Base-by-base conservation (phyloP, 2,113 vertebrate species). In the Recurvirostra avosetta region DNA sequence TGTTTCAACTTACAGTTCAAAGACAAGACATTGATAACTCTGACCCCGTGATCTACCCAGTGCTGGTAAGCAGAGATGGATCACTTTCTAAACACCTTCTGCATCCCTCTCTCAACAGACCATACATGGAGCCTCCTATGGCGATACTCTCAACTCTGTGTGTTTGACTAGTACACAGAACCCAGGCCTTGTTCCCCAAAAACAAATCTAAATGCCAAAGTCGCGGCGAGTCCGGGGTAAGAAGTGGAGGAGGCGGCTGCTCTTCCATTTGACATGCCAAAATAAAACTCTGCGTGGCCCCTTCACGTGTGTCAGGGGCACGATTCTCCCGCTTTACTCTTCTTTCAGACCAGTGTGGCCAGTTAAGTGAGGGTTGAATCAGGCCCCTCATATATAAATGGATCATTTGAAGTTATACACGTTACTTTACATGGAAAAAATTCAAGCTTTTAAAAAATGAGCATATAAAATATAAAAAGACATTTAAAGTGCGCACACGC, bases 341-440 rank as follows among this genome's bases (percentile, higher is more conserved):
- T 52, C 58, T 62, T 38, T 59, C 38, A 43, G 70, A 52, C 11
- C 76, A 79, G 41, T 1, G 3, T 1, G 2, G 41, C 73, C 72
- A 66, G 19, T 34, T 81, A 45, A 76, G 34, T 0, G 0, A 78
- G 27, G 45, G 19, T 18, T 95, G 85, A 74, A 91, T 92, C 91
- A 38, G 52, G 41, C 58, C 71, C 53, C 65, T 67, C 4, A 1
- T 8, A 67, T 41, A 96, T 92, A 94, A 97, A 97, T 74, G 73
- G 79, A 73, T 87, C 90, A 94, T 72, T 97, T 97, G 91, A 97
- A 97, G 94, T 88, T 86, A 80, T 20, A 45, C 38, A 89, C 8
- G 58, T 94, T 97, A 93, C 97, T 97, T 88, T 89, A 97, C 40
- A 15, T 55, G 97, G 97, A 98, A 98, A 98, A 98, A 97, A 97